A percentile compares a stretch with the other conserved stretches of the same genome.
These are phyloP conservation scores for Tetrao urogallus DNA, from an alignment of 2,113 vertebrate species.

Conservation along the genomic window DNA sequence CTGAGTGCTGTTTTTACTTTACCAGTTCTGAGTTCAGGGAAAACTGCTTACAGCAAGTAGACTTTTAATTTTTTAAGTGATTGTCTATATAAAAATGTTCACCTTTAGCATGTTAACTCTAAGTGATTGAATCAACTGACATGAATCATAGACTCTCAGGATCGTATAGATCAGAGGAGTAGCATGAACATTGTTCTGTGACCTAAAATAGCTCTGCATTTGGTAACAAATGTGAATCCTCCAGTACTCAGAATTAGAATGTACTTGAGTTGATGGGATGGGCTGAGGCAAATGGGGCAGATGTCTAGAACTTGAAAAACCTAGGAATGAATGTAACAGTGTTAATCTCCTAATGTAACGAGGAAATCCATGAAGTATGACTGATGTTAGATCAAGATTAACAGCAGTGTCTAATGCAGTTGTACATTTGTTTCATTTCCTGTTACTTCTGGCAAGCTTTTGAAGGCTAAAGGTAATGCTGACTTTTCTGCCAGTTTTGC, in stretches of 20 bases:
- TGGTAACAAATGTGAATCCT: background rate
- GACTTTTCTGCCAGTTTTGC: conserved; percentile 28
- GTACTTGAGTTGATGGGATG: background rate
- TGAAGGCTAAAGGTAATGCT: conserved; percentile 14
- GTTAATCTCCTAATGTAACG: conserved; percentile 31
- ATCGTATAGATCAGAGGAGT: background rate
- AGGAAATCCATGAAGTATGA: conserved; percentile 39
- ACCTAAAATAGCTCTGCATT: background rate
- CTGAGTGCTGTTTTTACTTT: background rate
- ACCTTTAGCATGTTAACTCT: background rate
- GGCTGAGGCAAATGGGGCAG: background rate
- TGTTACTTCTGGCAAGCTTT: conserved; percentile 16
- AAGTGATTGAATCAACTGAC: background rate
- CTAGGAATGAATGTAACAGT: background rate
- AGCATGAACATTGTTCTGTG: background rate
- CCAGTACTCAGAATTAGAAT: background rate
- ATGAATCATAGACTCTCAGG: background rate
- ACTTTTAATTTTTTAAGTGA: background rate
- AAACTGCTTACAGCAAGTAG: background rate
- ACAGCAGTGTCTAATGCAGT: background rate
- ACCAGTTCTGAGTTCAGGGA: background rate
- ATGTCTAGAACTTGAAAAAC: conserved; percentile 21
- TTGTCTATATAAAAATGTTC: background rate
- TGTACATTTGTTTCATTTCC: conserved; percentile 65
- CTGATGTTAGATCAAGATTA: conserved; percentile 55